Evolutionary conservation across 2,113 vertebrate genomes (phyloP).

Genomic region (Noctilio leporinus): DNA sequence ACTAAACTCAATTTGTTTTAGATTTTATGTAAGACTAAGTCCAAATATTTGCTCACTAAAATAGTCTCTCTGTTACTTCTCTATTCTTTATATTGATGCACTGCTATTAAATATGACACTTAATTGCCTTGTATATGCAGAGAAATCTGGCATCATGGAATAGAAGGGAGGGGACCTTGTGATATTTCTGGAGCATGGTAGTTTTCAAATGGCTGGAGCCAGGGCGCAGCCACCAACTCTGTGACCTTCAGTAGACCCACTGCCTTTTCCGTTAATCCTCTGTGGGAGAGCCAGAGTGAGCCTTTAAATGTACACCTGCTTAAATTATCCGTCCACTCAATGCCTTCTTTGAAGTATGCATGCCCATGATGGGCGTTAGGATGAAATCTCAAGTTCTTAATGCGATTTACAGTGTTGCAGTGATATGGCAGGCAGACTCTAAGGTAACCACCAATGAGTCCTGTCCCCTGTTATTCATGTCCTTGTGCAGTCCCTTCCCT

Average conservation of each 20-base stretch:
- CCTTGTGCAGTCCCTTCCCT: neutral
- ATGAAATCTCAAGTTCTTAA: neutral
- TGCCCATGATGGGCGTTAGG: neutral
- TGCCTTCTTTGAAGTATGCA: neutral
- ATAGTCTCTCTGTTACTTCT: constrained; percentile 39
- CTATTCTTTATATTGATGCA: constrained; percentile 16
- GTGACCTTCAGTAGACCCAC: neutral
- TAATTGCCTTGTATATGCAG: constrained; percentile 25
- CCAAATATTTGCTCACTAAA: constrained; percentile 69
- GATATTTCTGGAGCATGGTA: neutral
- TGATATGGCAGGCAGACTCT: neutral
- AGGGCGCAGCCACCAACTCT: neutral
- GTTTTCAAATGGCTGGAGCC: neutral
- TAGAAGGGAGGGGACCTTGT: neutral
- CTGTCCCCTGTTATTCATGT: neutral
- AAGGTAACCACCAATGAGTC: neutral
- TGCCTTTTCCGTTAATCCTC: neutral
- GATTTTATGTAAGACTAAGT: constrained; percentile 58
- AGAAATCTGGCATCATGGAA: constrained; percentile 2
- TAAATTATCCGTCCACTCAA: neutral
- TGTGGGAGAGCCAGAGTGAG: neutral
- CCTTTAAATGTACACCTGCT: neutral
- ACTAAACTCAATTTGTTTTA: constrained; percentile 66
- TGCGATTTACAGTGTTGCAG: neutral
- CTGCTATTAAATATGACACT: constrained; percentile 56